These are phyloP conservation scores for Heterochromis multidens DNA, from an alignment of 2,113 vertebrate genomes.

Conservation along the genomic window DNA sequence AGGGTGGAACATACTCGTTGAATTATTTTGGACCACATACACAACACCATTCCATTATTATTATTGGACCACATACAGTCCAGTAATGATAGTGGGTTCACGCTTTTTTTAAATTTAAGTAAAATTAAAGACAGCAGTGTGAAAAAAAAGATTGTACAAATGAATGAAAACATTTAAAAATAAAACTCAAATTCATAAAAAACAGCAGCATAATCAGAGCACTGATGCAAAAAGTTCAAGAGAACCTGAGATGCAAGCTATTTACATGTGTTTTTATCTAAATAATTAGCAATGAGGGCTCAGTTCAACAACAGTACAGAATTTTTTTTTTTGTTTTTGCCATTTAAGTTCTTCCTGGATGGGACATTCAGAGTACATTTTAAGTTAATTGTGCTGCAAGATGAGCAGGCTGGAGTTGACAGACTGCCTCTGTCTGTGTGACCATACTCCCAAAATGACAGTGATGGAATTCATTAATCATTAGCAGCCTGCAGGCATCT, in stretches of 20 bases:
- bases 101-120: background rate
- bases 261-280: background rate
- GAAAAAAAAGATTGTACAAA: background rate
- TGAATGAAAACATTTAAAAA: background rate
- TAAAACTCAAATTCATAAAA: background rate
- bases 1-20: background rate
- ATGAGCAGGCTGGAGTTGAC: constrained; percentile 10
- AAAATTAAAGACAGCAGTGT: background rate
- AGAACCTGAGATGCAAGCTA: background rate
- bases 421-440: constrained; percentile 22
- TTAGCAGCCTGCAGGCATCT: constrained; percentile 54
- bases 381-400: background rate
- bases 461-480: constrained; percentile 64
- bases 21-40: background rate
- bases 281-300: background rate
- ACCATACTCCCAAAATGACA: constrained; percentile 37
- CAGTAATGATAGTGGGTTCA: background rate
- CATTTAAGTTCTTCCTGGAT: background rate
- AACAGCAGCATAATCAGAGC: background rate
- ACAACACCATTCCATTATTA: background rate
- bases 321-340: background rate
- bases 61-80: background rate
- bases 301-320: background rate
- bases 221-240: background rate
- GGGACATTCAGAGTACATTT: background rate